Percentiles rank a stretch among this genome's conserved stretches.
phyloP scores from a whole-genome alignment of 2,797 vertebrate species.

The Hoplostethus atlanticus region DNA sequence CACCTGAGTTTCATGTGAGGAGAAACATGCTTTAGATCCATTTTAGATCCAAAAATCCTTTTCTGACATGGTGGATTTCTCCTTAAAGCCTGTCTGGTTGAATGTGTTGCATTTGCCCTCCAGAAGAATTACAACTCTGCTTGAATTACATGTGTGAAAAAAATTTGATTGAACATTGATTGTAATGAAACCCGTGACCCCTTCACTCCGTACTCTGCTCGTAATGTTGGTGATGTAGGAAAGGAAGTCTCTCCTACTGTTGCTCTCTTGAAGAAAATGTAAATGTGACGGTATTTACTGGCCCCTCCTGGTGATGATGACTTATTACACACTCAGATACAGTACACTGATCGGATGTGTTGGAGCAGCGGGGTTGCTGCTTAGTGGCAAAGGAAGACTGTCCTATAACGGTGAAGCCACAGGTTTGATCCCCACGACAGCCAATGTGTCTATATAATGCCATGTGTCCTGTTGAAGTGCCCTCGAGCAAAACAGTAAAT shows the following conservation, averaged over 20 bases:
- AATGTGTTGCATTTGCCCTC: too few species aligned
- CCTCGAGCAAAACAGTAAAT: too few species aligned
- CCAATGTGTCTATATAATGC: too few species aligned
- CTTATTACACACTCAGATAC: constrained; percentile 24
- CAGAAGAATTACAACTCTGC: background rate
- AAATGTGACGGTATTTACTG: constrained; percentile 61
- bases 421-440: too few species aligned
- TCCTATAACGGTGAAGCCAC: constrained; percentile 9
- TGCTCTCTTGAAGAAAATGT: constrained; percentile 16
- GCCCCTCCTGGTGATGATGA: constrained; percentile 66
- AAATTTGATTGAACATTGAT: too few species aligned
- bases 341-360: constrained; percentile 9
- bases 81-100: too few species aligned
- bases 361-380: constrained; percentile 11
- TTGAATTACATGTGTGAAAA: too few species aligned
- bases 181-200: too few species aligned
- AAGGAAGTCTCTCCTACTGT: constrained; percentile 39
- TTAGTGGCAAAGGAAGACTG: background rate
- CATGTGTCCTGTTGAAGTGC: too few species aligned
- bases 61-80: too few species aligned
- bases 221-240: background rate
- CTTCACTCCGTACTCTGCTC: background rate
- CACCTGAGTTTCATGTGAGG: constrained; percentile 16
- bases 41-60: too few species aligned
- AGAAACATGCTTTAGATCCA: too few species aligned